Percentiles rank a stretch among this genome's conserved stretches.
Conservation (phyloP, 2,888 invertebrate species). For the Drosophila birchii region DNA sequence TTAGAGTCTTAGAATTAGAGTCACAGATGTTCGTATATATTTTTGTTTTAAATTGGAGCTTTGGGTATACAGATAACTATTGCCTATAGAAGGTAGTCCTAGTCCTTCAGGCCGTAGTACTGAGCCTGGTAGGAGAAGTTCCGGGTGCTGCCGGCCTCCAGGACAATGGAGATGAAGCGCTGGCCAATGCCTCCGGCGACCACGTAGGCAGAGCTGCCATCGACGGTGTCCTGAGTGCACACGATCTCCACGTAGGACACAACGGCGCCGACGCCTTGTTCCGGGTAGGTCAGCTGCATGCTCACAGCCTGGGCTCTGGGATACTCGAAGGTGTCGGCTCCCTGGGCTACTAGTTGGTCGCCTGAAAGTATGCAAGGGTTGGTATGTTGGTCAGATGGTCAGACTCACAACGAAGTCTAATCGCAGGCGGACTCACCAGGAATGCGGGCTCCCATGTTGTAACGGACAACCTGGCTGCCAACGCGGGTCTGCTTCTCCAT, state of each 20-base stretch:
- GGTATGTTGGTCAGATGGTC: neutral
- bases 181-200: conserved; percentile 83
- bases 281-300: conserved; percentile 81
- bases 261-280: conserved; percentile 71
- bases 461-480: conserved; percentile 67
- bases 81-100: neutral
- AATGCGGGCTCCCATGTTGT: conserved; percentile 78
- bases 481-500: conserved; percentile 62
- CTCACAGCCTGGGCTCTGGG: conserved; percentile 76
- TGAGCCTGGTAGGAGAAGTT: conserved; percentile 80
- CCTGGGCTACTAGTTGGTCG: conserved; percentile 80
- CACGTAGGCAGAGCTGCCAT: conserved; percentile 81
- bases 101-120: conserved; percentile 72
- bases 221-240: conserved; percentile 74
- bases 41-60: neutral
- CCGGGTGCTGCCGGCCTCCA: conserved; percentile 80
- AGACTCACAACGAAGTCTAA: neutral
- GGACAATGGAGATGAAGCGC: conserved; percentile 78
- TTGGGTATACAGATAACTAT: neutral
- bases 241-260: conserved; percentile 79
- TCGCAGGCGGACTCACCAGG: conserved; percentile 64
- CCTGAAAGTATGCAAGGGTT: conserved; percentile 63
- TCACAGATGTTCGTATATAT: conserved; percentile 4
- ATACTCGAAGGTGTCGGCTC: conserved; percentile 73
- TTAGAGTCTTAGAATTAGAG: neutral